Evolutionary conservation across 2,888 invertebrate genomes (phyloP), one percentile per base, ranked within the genome.

Genomic region (Rhabditoides inermis): DNA sequence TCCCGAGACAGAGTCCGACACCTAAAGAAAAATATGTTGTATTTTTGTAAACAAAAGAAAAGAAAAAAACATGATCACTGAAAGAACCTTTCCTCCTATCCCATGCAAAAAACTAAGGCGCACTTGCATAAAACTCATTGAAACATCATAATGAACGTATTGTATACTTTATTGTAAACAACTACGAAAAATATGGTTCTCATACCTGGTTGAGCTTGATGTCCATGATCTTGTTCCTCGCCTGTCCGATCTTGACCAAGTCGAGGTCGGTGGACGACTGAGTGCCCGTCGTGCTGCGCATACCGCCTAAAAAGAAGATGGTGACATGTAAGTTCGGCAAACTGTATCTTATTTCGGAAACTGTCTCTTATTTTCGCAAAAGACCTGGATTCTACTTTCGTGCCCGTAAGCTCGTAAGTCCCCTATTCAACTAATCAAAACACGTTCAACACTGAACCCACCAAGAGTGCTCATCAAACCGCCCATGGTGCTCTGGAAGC

Each of bases 221-320:
- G 76, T 92, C 92, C 98, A 99, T 99, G 2, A 99, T 81, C 2
- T 94, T 92, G 78, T 95, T 99, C 77, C 95, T 84, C 0, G 98
- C 98, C 81, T 98, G 92, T 3, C 98, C 98, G 74, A 99, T 98
- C 82, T 95, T 98, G 56, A 92, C 83, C 70, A 98, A 83, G 82
- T 99, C 98, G 77, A 99, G 84, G 78, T 98, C 94, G 15, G 75
- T 58, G 3, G 58, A 55, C 0, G 61, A 52, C 6, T 67, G 61
- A 2, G 61, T 58, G 3, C 79, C 79, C 3, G 79, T 77, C 15
- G 88, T 73, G 0, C 77, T 77, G 61, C 75, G 86, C 83, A 88
- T 86, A 20, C 76, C 76, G 22, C 47, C 58, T 56, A n/a, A n/a
- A n/a, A n/a, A n/a, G n/a, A 32, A 32, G 7, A 32, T 32, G 32